Evolutionary conservation across 2,113 vertebrate species (phyloP), one percentile per base, ranked within the genome.

Genomic region (Vombatus ursinus): DNA sequence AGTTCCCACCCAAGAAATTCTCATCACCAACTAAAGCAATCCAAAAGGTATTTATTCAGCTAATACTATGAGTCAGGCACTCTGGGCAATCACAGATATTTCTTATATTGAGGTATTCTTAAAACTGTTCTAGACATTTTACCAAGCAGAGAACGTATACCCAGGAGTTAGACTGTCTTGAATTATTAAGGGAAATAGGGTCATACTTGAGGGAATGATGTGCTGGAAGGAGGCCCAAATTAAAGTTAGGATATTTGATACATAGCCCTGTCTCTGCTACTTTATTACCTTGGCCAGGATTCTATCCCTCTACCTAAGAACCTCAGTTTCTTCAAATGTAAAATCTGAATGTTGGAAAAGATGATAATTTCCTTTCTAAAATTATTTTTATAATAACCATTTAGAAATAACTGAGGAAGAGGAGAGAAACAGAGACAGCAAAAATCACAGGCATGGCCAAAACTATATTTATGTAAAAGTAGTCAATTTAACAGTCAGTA

Each of bases 91-190:
- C 37, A 77, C 1, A 61, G 8, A 68, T 37, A n/a, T 77, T 77
- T 77, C 68, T 4, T 77, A 19, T 77, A 77, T 77, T 77, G 54
- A 89, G 28, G 77, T 68, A 91, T 91, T 77, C 94, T 77, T 94
- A 91, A 94, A 94, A 50, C 51, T 37, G 89, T 1, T 44, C 52
- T 50, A 90, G n/a, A 25, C 51, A 96, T 92, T 54, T 52, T 90
- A 91, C 57, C 91, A 31, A 90, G 89, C 31, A 92, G 94, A 61
- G 6, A 77, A 90, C 90, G 47, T 51, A 51, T 9, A 0, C 8
- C 52, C 44, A 84, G 37, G 49, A 0, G 23, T 95, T 94, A 50
- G 11, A 23, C 93, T 77, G 25, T 68, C 12, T 11, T 49, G 26
- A 96, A 54, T n/a, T 23, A 50, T 31, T 11, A 52, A 23, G 61